Base-by-base conservation (phyloP, 2,797 vertebrate species). In the Sorex maritimensis region DNA sequence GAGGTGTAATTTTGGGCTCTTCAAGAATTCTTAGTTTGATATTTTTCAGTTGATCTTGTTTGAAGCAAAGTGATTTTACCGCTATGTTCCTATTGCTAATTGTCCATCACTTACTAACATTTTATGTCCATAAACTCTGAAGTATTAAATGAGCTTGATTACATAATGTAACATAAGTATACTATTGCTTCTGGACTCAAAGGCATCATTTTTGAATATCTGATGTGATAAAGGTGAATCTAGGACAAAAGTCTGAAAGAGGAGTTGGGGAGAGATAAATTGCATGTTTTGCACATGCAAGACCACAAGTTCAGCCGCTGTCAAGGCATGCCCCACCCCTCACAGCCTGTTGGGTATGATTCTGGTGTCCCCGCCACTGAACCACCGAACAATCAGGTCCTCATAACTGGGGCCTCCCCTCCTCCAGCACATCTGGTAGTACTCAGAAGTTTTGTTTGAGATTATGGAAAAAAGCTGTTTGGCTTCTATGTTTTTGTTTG, bases 1-100 rank as follows among this genome's bases (percentile, higher is more conserved):
- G 49, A 81, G 44, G 15, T 69, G 0, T 83, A 58, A 63, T 58
- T 91, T 89, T 24, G 52, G 55, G 10, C 46, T 90, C 72, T 79
- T 88, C 24, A 46, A 61, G 44, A 23, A 55, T 6, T 38, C 52
- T 28, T 94, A 11, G 2, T 75, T 21, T 81, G 6, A 12, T 74
- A 49, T 89, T 13, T 81, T 15, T 84, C 28, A 23, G 17, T 28
- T 92, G 91, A 68, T 46, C 58, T 79, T 88, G 38, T 81, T 91
- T 91, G 63, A 68, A 91, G 55, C 7, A 24, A 88, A 91, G 28
- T 26, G 21, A 58, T 93, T 88, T 96, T 91, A n/a, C 12, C 7
- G 12, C 74, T 75, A 67, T 65, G 9, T 23, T 82, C 14, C 44
- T 30, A 81, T 85, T 90, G 55, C 58, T 94, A 26, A 65, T 71